A percentile compares a stretch with the other conserved stretches of the same genome.
These are phyloP conservation scores for Zootermopsis nevadensis DNA, from an alignment of 2,888 invertebrate species.

Conservation along the genomic window DNA sequence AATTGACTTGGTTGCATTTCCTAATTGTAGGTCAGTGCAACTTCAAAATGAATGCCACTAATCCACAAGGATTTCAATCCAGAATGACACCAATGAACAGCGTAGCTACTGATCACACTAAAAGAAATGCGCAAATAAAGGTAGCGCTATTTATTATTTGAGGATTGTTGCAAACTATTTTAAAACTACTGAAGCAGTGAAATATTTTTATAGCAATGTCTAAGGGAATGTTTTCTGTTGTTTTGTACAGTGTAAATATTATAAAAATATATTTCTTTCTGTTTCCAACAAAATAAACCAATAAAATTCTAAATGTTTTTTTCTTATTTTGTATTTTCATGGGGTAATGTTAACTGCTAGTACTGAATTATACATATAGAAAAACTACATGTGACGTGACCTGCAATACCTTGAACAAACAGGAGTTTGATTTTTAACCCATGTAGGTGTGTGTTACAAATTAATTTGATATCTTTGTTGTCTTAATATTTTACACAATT, in stretches of 20 bases:
- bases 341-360: too few species aligned
- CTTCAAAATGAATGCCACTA: slow-evolving; percentile 9
- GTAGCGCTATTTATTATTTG: slow-evolving; percentile 2
- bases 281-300: background rate
- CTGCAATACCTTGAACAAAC: too few species aligned
- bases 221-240: slow-evolving; percentile 32
- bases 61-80: background rate
- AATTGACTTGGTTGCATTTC: background rate
- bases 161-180: slow-evolving; percentile 4
- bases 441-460: too few species aligned
- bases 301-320: background rate
- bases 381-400: too few species aligned
- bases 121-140: background rate
- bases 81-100: background rate
- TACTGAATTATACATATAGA: too few species aligned
- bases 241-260: slow-evolving; percentile 31
- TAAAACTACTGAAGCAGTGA: background rate
- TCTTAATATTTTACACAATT: too few species aligned
- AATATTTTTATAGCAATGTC: slow-evolving; percentile 27
- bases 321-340: too few species aligned
- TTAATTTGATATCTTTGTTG: too few species aligned
- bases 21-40: background rate
- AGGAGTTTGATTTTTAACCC: too few species aligned
- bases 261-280: background rate
- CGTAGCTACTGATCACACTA: background rate